Evolutionary conservation across 2,888 invertebrate genomes (phyloP), one percentile per base, ranked within the genome.

Genomic region (Helleia helle): DNA sequence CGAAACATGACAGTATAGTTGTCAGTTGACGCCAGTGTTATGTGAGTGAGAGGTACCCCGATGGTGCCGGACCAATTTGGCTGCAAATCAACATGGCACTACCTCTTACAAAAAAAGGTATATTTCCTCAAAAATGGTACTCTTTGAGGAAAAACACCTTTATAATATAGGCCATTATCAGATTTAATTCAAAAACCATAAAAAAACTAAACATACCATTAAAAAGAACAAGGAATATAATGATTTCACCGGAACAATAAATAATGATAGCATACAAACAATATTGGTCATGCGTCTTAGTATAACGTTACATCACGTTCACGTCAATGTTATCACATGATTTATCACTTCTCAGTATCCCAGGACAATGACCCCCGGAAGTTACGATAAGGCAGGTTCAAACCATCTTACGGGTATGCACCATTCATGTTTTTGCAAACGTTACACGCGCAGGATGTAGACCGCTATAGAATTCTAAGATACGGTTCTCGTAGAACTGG

Each of bases 361-460:
- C 24, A 43, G 51, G 44, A 38, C 44, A 45, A 36, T 53, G 50
- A 50, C 50, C 52, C 38, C 51, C 44, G 65, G 67, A 70, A 70
- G 58, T 62, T 60, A 50, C 43, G 54, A 54, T 51, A 51, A 57
- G 58, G 58, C 59, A 52, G 55, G 61, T 56, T 59, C 50, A 40
- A 46, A 38, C 42, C 40, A 49, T 53, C 52, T 55, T 62, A 62
- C 66, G 62, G 65, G 59, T 58, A 48, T 54, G 5, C 52, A 52
- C 53, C 56, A 53, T 53, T 51, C 52, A 48, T 43, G 52, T 60
- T 62, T 64, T 64, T 63, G 53, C 47, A 44, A 46, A 46, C 47
- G 37, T 42, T 47, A 44, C 39, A 31, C 36, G 26, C 42, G 40
- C 52, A 56, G 56, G 54, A 57, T 53, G 51, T 47, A 48, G 48